Conservation (phyloP, 2,113 vertebrate species). For the Sakesphorus luctuosus region DNA sequence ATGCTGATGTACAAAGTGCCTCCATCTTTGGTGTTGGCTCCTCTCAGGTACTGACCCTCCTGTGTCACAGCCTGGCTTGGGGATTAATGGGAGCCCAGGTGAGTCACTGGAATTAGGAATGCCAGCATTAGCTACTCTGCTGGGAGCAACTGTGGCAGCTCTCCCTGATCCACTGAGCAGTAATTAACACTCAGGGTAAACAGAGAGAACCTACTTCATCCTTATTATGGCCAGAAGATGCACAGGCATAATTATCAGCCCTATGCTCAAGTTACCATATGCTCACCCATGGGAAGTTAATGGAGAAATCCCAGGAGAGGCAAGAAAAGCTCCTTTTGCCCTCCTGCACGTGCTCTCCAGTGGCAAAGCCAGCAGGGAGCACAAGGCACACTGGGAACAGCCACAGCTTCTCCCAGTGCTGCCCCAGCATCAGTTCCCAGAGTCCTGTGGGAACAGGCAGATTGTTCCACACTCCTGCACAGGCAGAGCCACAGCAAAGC, state of each 20-base stretch:
- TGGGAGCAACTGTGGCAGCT: not conserved
- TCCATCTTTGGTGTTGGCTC: not conserved
- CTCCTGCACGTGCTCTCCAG: not conserved
- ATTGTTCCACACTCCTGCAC: not conserved
- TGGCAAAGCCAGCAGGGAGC: not conserved
- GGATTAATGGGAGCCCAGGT: not conserved
- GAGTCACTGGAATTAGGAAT: fast-evolving
- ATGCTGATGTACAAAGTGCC: not conserved
- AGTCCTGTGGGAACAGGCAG: not conserved
- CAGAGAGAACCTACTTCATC: not conserved
- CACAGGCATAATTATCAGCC: not conserved
- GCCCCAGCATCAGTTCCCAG: not conserved
- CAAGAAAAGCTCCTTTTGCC: not conserved
- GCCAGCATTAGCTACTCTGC: not conserved
- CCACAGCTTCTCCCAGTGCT: not conserved
- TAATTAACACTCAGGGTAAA: not conserved
- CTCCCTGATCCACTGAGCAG: not conserved
- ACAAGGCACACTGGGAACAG: not conserved
- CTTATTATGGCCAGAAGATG: not conserved
- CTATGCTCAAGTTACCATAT: not conserved
- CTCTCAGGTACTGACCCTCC: not conserved
- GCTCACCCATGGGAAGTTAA: not conserved
- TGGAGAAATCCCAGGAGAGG: not conserved
- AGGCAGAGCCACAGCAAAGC: not conserved
- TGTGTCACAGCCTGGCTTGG: not conserved